Conservation (phyloP, 2,113 vertebrate genomes). For the Nothocercus julius region DNA sequence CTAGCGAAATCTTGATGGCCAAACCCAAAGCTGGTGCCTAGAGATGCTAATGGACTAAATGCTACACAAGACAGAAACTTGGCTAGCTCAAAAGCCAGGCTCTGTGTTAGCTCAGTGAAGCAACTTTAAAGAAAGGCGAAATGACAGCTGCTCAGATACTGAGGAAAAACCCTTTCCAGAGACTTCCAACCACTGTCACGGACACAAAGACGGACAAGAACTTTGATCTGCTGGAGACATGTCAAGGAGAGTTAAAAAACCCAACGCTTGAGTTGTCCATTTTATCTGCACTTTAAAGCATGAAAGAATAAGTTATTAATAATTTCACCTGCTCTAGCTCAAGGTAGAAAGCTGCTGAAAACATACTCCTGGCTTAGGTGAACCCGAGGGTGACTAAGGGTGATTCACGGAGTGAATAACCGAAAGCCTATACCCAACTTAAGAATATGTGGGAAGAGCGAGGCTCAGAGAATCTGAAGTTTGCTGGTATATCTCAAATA, state of each 20-base stretch:
- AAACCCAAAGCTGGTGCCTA: neutral
- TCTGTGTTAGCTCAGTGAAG: rapidly evolving
- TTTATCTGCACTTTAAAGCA: slow-evolving; percentile 24
- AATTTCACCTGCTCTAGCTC: neutral
- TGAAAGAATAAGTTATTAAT: slow-evolving; percentile 6
- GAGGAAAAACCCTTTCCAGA: neutral
- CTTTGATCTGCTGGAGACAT: neutral
- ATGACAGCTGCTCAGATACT: slow-evolving; percentile 1
- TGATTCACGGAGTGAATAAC: neutral
- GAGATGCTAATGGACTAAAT: neutral
- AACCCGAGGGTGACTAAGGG: neutral
- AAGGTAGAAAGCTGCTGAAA: neutral
- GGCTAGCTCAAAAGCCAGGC: neutral
- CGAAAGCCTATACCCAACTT: neutral
- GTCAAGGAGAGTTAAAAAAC: neutral
- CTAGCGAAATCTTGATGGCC: neutral
- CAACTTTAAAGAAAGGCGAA: neutral
- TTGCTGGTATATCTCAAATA: slow-evolving; percentile 7
- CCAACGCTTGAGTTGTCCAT: neutral
- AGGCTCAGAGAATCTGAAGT: neutral
- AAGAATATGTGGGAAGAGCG: neutral
- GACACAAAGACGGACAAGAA: neutral
- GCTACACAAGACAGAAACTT: neutral
- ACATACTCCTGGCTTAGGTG: neutral
- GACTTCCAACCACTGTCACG: neutral